Percentiles rank a stretch among this genome's conserved stretches.
Conservation (phyloP, 2,888 invertebrate genomes). For the Cantharis nigra region DNA sequence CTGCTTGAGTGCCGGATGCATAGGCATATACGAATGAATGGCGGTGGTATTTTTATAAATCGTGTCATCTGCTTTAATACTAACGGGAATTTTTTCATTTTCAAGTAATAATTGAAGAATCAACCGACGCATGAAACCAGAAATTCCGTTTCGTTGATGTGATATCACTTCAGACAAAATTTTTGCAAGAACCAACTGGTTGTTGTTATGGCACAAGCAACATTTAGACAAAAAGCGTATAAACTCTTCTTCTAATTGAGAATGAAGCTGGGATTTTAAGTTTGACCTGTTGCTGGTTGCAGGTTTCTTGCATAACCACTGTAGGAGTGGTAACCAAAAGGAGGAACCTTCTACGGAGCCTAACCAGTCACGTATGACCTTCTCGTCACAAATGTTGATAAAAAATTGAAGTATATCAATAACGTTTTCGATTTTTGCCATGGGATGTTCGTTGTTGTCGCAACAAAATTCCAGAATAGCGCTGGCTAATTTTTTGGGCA, state of each 20-base stretch:
- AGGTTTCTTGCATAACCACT: slow-evolving; percentile 66
- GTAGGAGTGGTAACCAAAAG: slow-evolving; percentile 86
- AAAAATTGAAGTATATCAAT: slow-evolving; percentile 79
- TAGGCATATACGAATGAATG: slow-evolving; percentile 51
- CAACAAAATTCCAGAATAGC: slow-evolving; percentile 62
- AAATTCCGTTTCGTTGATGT: slow-evolving; percentile 69
- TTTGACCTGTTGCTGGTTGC: slow-evolving; percentile 42
- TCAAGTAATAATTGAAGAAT: slow-evolving; percentile 85
- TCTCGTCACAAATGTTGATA: slow-evolving; percentile 78
- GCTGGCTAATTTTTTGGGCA: slow-evolving; percentile 67
- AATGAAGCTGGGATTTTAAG: slow-evolving; percentile 53
- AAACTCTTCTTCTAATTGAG: slow-evolving; percentile 72
- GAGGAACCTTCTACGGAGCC: slow-evolving; percentile 76
- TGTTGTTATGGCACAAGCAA: slow-evolving; percentile 81
- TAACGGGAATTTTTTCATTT: slow-evolving; percentile 81
- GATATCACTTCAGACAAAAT: slow-evolving; percentile 78
- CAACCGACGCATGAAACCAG: slow-evolving; percentile 85
- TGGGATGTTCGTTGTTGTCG: slow-evolving; percentile 48
- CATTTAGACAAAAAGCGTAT: slow-evolving; percentile 83
- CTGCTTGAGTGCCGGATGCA: slow-evolving; percentile 74
- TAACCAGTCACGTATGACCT: slow-evolving; percentile 85
- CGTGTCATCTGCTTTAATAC: slow-evolving; percentile 61
- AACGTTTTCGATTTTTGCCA: slow-evolving; percentile 64
- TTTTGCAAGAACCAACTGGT: slow-evolving; percentile 81
- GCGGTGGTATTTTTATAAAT: slow-evolving; percentile 50